Evolutionary conservation across 2,888 invertebrate species (phyloP), one percentile per base, ranked within the genome.

Genomic region (Andrena haemorrhoa): DNA sequence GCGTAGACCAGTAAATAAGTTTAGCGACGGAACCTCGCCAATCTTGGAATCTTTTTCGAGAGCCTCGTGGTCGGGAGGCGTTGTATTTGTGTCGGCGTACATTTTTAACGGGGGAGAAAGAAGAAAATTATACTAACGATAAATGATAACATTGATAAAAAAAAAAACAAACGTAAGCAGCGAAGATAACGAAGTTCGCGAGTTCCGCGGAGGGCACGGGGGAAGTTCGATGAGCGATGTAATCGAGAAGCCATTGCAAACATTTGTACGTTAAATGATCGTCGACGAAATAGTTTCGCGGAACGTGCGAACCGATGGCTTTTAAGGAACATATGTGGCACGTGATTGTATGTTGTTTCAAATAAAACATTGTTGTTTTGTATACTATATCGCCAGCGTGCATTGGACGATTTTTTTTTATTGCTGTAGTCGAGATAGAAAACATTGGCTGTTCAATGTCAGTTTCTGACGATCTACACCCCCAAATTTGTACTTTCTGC

Each of bases 341-440:
- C 86, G 87, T 92, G 89, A 91, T 86, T 91, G 90, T 92, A 92
- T 89, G 90, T 92, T 90, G 89, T 91, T 92, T 90, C 87, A 88
- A 92, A 92, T 92, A 91, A 92, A 91, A 88, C 86, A 91, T 91
- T 91, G 91, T 91, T 91, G 91, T 92, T 92, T 92, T 92, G 84
- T 91, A 91, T 84, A 81, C 82, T 80, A 81, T 49, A 80, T 29
- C 31, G 60, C 5, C 20, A 16, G 41, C 41, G 4, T 12, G 41
- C 12, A 4, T 41, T 41, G 41, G 12, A 1, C 4, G 41, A 41
- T 41, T 12, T 4, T 41, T 12, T 4, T 41, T 41, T 12, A 41
- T 12, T 41, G 41, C 12, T 41, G 41, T 12, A 41, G 41, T 3
- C 12, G 41, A 41, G 41, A 41, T 12, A 41, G 41, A 12, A 12